Base-by-base conservation (phyloP, 2,888 invertebrate genomes). In the Drosophila mimica region DNA sequence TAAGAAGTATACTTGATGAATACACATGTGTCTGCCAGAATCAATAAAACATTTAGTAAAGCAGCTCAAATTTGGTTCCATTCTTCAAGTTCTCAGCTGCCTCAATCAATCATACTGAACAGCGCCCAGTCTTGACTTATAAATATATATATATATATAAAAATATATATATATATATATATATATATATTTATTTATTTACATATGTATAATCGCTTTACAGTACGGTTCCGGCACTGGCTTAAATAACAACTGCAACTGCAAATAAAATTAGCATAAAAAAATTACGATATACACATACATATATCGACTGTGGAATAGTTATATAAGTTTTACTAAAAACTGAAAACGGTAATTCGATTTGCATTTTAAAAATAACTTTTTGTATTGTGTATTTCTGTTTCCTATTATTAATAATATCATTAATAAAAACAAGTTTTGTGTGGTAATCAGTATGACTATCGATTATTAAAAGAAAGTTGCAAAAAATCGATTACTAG, bases 61-160 rank as follows among this genome's bases (percentile, higher is more conserved):
- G 30, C 6, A 36, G 17, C 34, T 28, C 46, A 17, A 31, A 49
- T 48, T 9, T 4, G 11, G 25, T 64, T 30, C 3, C 51, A 15
- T 28, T 28, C 34, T 33, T 31, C 20, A 51, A 33, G 40, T 66
- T 40, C 7, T 34, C 20, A 15, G 64, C 51, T 34, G 30, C 43
- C 51, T 25, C 30, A 36, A 77, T 79, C 66, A 71, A 78, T 78
- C 77, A 79, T 49, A 56, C 31, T 20, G 15, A 28, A 66, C 67
- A 54, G 17, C 31, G 33, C 43, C 43, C 20, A 20, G 11, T 43
- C 43, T 43, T 20, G 20, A 20, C 20, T 20, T n/a, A 11, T 38
- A 53, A 43, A 64, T 13, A 46, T 2, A 31, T 2, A 30, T 5
- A 33, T 31, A n/a, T 51, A 7, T 56, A 34, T 34, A 36, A 2